These are phyloP conservation scores for Drosophila truncata DNA, from an alignment of 1,140 invertebrate species.

Conservation along the genomic window DNA sequence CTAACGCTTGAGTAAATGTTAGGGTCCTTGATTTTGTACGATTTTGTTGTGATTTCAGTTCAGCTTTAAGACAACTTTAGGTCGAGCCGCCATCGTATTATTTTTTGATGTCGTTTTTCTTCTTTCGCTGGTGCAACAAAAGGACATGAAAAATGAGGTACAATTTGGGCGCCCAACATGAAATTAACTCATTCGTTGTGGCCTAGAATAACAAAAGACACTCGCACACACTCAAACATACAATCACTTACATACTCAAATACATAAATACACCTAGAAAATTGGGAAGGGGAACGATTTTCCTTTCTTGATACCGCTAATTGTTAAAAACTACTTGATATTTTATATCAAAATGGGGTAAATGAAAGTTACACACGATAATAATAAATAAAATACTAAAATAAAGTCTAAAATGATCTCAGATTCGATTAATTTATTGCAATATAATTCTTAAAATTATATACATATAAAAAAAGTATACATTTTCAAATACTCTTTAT, in stretches of 20 bases:
- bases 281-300: not conserved
- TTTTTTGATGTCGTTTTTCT: constrained; percentile 45
- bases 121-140: constrained; percentile 39
- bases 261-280: not conserved
- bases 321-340: not conserved
- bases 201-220: constrained; percentile 65
- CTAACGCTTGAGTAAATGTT: too few species aligned
- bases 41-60: constrained; percentile 13
- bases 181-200: constrained; percentile 81
- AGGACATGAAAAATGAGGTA: constrained; percentile 62
- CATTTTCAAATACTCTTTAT: too few species aligned
- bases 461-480: too few species aligned
- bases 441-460: not conserved
- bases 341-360: not conserved
- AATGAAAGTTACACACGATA: too few species aligned
- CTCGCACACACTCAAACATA: constrained; percentile 17
- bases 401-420: not conserved
- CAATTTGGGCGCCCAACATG: constrained; percentile 64
- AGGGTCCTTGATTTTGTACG: constrained; percentile 1
- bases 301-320: not conserved
- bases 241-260: constrained; percentile 2
- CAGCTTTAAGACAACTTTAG: constrained; percentile 24
- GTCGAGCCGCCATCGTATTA: constrained; percentile 5
- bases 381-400: not conserved
- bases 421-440: not conserved